Evolutionary conservation across 2,797 vertebrate genomes (phyloP), one percentile per base, ranked within the genome.

Genomic region (Luscinia megarhynchos): DNA sequence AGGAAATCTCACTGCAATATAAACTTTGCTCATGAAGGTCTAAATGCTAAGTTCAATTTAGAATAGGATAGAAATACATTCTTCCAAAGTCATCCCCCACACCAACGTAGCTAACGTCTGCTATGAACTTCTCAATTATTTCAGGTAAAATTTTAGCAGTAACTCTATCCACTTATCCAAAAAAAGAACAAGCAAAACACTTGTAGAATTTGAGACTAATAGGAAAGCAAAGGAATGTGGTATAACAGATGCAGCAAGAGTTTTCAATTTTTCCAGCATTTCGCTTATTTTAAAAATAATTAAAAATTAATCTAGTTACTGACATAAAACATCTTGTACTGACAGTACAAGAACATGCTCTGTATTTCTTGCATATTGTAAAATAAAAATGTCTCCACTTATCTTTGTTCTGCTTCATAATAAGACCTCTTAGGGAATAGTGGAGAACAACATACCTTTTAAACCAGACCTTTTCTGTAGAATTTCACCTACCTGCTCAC

Each of bases 101-200:
- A 51, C 15, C 16, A 45, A 41, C 0, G 0, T 5, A 84, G 21
- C 8, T 61, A 38, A 55, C 0, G 0, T 62, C 55, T 95, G 29
- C 45, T 79, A 88, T 13, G 23, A 64, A 76, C 5, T 59, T 84
- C 57, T 89, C 51, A 45, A 72, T 74, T 77, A 80, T 59, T 62
- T 63, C 53, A 81, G 32, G n/a, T 68, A 82, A 93, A 77, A 53
- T 72, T 63, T 84, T 85, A 92, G 38, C 48, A 92, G 34, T 45
- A 61, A 45, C 59, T 72, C 18, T 43, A 51, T 19, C 32, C 77
- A 11, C 27, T 62, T 85, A 61, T 10, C 7, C 34, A 72, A 57
- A 53, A 91, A 77, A 88, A 76, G 21, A 40, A 67, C 17, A 83
- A 61, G 23, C 41, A 79, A 53, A 73, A 5, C 23, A 50, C 13